phyloP scores from a whole-genome alignment of 2,113 vertebrate species.

The Rhagologus leucostigma region DNA sequence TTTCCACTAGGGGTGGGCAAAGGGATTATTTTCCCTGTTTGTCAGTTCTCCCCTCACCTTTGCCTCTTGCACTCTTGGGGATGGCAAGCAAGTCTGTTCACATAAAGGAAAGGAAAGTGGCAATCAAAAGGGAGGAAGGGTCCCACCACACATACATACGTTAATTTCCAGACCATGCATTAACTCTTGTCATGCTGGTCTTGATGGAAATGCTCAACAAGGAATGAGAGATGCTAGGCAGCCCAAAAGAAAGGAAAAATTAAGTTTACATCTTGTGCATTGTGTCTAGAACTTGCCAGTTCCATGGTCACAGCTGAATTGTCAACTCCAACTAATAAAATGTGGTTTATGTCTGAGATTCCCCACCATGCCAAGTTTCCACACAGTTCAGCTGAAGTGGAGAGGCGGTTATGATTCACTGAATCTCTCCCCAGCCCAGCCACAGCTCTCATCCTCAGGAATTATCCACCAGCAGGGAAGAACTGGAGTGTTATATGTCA shows the following conservation, averaged over 20 bases:
- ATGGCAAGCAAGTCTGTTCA: background rate
- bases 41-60: slow-evolving; percentile 14
- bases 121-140: background rate
- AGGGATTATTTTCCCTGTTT: slow-evolving; percentile 23
- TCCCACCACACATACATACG: background rate
- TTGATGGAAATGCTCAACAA: background rate
- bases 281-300: background rate
- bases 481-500: background rate
- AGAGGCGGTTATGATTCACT: background rate
- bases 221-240: background rate
- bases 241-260: background rate
- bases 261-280: background rate
- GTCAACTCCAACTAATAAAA: slow-evolving; percentile 27
- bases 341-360: background rate
- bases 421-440: background rate
- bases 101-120: slow-evolving; percentile 34
- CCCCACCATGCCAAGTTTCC: slow-evolving; percentile 11
- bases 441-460: background rate
- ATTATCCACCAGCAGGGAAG: background rate
- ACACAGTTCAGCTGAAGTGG: background rate
- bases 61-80: slow-evolving; percentile 5
- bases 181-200: slow-evolving; percentile 21
- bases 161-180: background rate
- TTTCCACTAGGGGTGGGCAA: slow-evolving; percentile 52
- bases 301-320: background rate